Evolutionary conservation across 2,113 vertebrate genomes (phyloP), one percentile per base, ranked within the genome.

Genomic region (Acrocephalus kingi): DNA sequence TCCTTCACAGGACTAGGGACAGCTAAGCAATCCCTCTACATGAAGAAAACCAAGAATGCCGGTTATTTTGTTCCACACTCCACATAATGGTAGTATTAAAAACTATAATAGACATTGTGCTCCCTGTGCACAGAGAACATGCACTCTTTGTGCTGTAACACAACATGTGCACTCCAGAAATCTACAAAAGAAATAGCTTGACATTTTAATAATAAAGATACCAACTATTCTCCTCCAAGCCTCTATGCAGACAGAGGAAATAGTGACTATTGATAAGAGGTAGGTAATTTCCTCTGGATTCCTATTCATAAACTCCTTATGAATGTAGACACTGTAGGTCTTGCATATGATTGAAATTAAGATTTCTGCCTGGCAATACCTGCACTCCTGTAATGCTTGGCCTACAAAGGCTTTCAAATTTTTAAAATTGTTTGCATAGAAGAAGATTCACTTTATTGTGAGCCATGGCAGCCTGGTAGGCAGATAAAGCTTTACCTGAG

Each of bases 251-350:
- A 94, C 2, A 33, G 82, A 82, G 95, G 92, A 95, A 96, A 97
- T 84, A 95, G 91, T 84, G 25, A 74, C 83, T 43, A 22, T 84
- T 97, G 96, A 97, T 97, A 98, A 97, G 89, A 76, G 77, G 67
- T 48, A 94, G 78, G 90, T 93, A 97, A 97, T 97, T 97, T 98
- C 96, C 94, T 97, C 91, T 84, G 68, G 88, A 94, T 63, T 93
- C 90, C 66, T 93, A 82, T 79, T 97, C 90, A 94, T 87, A 97
- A 89, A 93, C 24, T 31, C 56, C 45, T 83, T 86, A 48, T 71
- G 80, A 97, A 89, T 95, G 83, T 94, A 89, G 96, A 93, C 90
- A 95, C 56, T 63, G 11, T 52, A 88, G 30, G 56, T 63, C 77
- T 93, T 80, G 54, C 46, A 61, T 74, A 78, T 2, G 7, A 88